Percentiles rank a stretch among this genome's conserved stretches.
These are phyloP conservation scores for Carassius carassius DNA, from an alignment of 2,113 vertebrate genomes.

Conservation along the genomic window DNA sequence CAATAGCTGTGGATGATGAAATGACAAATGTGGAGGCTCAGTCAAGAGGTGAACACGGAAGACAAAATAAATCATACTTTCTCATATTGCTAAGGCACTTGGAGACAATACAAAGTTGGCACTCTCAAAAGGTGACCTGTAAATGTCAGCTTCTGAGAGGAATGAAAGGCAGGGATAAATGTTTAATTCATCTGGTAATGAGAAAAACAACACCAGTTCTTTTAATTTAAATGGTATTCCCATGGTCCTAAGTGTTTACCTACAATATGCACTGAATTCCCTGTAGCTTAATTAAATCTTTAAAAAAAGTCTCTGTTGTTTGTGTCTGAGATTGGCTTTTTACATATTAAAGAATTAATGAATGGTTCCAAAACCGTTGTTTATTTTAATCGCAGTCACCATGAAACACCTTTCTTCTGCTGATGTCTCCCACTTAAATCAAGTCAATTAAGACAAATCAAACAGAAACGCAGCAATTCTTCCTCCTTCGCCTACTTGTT, in stretches of 20 bases:
- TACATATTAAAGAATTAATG: slow-evolving; percentile 76
- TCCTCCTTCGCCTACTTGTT: slow-evolving; percentile 10
- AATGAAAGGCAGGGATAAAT: slow-evolving; percentile 76
- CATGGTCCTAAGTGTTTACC: slow-evolving; percentile 76
- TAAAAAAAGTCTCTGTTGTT: slow-evolving; percentile 65
- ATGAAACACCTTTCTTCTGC: slow-evolving; percentile 58
- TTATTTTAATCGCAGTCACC: slow-evolving; percentile 73
- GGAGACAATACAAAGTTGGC: slow-evolving; percentile 61
- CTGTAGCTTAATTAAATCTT: slow-evolving; percentile 79
- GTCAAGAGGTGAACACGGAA: slow-evolving; percentile 29
- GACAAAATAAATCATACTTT: slow-evolving; percentile 35
- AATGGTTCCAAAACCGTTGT: slow-evolving; percentile 69
- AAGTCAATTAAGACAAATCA: slow-evolving; percentile 56
- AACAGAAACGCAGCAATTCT: background rate
- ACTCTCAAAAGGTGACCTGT: slow-evolving; percentile 68
- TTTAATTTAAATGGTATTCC: slow-evolving; percentile 77
- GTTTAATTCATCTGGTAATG: slow-evolving; percentile 76
- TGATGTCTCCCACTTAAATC: slow-evolving; percentile 60
- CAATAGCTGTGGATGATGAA: slow-evolving; percentile 79
- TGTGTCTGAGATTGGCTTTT: slow-evolving; percentile 70
- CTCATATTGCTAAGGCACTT: slow-evolving; percentile 15
- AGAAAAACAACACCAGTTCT: slow-evolving; percentile 73
- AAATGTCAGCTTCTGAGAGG: slow-evolving; percentile 68
- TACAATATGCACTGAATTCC: slow-evolving; percentile 78
- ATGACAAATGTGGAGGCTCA: slow-evolving; percentile 45